These are phyloP conservation scores for Tachysurus vachellii DNA, from an alignment of 2,113 vertebrate genomes.

Conservation along the genomic window DNA sequence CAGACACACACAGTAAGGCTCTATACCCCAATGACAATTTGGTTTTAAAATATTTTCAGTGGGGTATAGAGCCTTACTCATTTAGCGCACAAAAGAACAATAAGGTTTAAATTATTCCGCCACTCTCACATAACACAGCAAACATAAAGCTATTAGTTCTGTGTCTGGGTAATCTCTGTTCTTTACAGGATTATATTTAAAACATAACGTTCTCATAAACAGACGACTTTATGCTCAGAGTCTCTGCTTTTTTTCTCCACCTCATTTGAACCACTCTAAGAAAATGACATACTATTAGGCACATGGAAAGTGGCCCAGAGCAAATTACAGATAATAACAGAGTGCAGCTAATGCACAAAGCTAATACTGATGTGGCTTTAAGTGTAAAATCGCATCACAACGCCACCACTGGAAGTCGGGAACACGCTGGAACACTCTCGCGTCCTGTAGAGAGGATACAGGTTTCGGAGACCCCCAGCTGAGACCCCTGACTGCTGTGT, in stretches of 20 bases:
- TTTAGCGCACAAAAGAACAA: not conserved
- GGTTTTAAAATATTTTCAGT: not conserved
- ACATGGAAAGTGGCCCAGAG: not conserved
- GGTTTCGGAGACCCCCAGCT: not conserved
- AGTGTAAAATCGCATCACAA: not conserved
- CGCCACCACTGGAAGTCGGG: not conserved
- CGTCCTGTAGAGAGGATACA: not conserved
- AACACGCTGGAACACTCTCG: not conserved
- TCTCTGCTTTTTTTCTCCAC: not conserved
- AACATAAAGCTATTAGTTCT: not conserved
- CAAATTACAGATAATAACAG: constrained; percentile 27
- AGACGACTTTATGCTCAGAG: not conserved
- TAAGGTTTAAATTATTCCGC: not conserved
- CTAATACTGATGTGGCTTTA: constrained; percentile 1
- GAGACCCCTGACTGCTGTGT: not conserved
- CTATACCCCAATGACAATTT: not conserved
- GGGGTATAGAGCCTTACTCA: not conserved
- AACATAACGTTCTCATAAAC: not conserved
- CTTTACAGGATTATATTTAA: not conserved
- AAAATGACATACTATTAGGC: constrained; percentile 1
- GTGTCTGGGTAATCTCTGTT: not conserved
- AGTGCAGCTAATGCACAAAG: not conserved
- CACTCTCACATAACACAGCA: not conserved
- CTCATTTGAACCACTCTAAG: not conserved
- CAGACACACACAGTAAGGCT: no score